Evolutionary conservation across 2,113 vertebrate species (phyloP).

Genomic region (Peromyscus leucopus): DNA sequence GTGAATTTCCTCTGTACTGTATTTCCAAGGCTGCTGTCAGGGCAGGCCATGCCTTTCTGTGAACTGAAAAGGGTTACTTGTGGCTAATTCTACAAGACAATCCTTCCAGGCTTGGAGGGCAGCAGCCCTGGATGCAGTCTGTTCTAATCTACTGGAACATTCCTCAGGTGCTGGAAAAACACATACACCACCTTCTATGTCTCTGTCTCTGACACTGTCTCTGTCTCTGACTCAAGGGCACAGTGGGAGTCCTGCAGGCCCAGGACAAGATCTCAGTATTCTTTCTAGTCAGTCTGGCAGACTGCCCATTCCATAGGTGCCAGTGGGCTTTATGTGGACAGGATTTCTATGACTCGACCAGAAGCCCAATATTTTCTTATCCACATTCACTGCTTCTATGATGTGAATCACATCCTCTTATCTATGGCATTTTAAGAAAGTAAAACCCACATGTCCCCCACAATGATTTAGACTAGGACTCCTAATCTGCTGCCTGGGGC

Average conservation of each 20-base stretch:
- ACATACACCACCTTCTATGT: not conserved
- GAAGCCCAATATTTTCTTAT: not conserved
- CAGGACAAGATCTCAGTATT: not conserved
- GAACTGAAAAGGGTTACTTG: not conserved
- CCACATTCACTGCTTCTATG: not conserved
- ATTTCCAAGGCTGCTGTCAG: not conserved
- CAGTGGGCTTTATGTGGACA: not conserved
- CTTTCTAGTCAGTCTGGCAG: not conserved
- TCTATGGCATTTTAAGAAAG: not conserved
- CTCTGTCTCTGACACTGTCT: no score
- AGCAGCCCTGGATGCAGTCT: not conserved
- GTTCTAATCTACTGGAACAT: not conserved
- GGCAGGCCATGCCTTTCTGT: not conserved
- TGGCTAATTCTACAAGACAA: not conserved
- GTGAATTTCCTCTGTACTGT: not conserved
- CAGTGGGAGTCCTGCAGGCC: not conserved
- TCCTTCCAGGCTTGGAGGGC: no score
- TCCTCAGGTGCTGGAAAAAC: not conserved
- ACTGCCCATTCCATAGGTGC: not conserved
- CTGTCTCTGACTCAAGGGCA: no score
- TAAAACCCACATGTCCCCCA: not conserved
- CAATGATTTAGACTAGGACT: rapidly evolving
- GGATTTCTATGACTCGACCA: not conserved
- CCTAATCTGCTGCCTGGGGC: not conserved
- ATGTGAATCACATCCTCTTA: not conserved